phyloP scores from a whole-genome alignment of 2,888 invertebrate genomes.

The Pollenia griseotomentosa region DNA sequence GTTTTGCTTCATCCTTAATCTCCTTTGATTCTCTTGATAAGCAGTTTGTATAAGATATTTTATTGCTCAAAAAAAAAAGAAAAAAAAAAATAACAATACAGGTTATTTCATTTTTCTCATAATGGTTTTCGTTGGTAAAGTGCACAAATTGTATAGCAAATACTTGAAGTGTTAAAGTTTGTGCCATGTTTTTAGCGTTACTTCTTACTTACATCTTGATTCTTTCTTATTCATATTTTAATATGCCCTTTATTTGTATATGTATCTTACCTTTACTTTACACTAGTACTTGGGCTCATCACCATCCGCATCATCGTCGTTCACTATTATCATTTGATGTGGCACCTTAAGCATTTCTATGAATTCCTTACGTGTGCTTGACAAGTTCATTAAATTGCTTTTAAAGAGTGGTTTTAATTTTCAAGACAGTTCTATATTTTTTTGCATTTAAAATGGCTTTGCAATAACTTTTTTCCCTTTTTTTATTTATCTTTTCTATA shows the following conservation, averaged over 20 bases:
- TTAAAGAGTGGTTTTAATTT: slow-evolving; percentile 46
- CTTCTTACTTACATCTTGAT: slow-evolving; percentile 21
- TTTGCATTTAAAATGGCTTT: slow-evolving; percentile 10
- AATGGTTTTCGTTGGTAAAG: slow-evolving; percentile 22
- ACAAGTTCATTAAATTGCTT: slow-evolving; percentile 38
- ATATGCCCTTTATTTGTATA: neutral
- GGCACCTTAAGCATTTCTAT: slow-evolving; percentile 13
- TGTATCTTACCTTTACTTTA: neutral
- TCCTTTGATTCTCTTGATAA: neutral
- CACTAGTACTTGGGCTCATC: neutral
- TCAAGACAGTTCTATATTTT: slow-evolving; percentile 7
- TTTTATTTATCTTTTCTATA: too few species aligned
- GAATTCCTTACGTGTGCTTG: slow-evolving; percentile 22
- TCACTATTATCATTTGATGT: slow-evolving; percentile 14
- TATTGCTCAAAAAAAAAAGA: neutral
- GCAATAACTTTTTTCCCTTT: too few species aligned
- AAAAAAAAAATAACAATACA: neutral
- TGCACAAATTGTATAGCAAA: slow-evolving; percentile 57
- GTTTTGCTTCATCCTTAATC: neutral
- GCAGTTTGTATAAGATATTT: neutral
- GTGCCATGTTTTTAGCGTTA: slow-evolving; percentile 5
- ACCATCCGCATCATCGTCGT: neutral
- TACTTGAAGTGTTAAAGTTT: slow-evolving; percentile 37
- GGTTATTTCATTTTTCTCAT: slow-evolving; percentile 1
- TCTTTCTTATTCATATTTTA: slow-evolving; percentile 6